A percentile compares a stretch with the other conserved stretches of the same genome.
phyloP scores from a whole-genome alignment of 2,888 invertebrate species.

The Epirrhoe alternata region DNA sequence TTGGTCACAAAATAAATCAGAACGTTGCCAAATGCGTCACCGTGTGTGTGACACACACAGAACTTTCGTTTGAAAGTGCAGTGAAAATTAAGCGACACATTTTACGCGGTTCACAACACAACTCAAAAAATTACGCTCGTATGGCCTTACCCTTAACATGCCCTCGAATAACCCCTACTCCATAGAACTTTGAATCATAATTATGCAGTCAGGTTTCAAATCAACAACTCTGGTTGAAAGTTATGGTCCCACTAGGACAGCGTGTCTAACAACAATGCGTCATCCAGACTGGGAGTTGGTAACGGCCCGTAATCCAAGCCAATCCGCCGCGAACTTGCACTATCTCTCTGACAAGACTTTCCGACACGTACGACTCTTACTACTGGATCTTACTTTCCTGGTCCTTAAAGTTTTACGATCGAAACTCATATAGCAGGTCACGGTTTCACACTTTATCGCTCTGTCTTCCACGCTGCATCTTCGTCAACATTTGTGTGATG shows the following conservation, averaged over 20 bases:
- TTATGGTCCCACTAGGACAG: not conserved
- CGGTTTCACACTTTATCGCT: too few species aligned
- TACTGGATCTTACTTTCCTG: slow-evolving; percentile 8
- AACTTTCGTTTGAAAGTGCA: too few species aligned
- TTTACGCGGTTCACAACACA: too few species aligned
- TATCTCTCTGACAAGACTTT: slow-evolving; percentile 29
- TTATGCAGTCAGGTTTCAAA: not conserved
- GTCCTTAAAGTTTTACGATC: not conserved
- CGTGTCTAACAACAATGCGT: not conserved
- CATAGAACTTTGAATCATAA: not conserved
- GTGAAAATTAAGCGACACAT: too few species aligned
- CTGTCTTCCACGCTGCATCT: too few species aligned
- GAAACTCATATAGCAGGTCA: not conserved
- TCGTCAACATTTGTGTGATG: too few species aligned
- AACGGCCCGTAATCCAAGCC: slow-evolving; percentile 46
- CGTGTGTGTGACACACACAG: too few species aligned
- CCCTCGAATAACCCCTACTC: not conserved
- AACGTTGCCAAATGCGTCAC: too few species aligned
- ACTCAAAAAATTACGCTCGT: too few species aligned
- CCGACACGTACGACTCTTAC: slow-evolving; percentile 19
- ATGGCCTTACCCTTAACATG: too few species aligned
- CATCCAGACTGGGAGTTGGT: slow-evolving; percentile 6
- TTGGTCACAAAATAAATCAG: too few species aligned
- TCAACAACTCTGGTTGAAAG: not conserved
- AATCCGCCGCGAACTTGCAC: slow-evolving; percentile 35